Evolutionary conservation across 2,113 vertebrate genomes (phyloP).

Genomic region (Brienomyrus brachyistius): DNA sequence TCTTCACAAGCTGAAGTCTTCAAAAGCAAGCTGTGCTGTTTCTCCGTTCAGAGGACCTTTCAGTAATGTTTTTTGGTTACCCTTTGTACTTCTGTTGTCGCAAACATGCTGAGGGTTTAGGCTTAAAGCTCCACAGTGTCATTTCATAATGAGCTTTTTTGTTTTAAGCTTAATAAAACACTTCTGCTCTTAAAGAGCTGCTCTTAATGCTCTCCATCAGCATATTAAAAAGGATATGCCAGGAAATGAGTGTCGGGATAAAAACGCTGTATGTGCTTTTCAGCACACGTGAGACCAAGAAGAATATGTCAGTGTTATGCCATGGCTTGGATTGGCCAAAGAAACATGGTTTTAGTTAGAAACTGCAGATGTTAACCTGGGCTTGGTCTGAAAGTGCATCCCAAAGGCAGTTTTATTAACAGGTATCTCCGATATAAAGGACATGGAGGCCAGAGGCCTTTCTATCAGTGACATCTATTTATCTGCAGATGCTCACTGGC

Average conservation of each 20-base stretch:
- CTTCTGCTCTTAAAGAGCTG: background rate
- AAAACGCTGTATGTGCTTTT: background rate
- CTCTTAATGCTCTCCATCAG: background rate
- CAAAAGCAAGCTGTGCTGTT: background rate
- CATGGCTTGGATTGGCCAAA: background rate
- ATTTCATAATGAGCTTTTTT: background rate
- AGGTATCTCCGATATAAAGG: background rate
- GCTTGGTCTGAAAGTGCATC: background rate
- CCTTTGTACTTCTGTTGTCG: background rate
- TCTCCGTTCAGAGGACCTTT: background rate
- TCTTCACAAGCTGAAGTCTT: background rate
- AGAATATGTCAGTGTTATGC: background rate
- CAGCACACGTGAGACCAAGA: background rate
- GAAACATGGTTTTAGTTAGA: background rate
- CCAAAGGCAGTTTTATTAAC: background rate
- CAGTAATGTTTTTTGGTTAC: background rate
- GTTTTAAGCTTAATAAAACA: background rate
- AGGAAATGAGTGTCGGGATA: background rate
- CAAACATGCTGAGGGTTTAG: background rate
- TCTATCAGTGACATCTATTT: background rate
- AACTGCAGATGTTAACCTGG: background rate
- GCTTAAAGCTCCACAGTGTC: background rate
- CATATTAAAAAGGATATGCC: background rate
- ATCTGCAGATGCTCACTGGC: no score
- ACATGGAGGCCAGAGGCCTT: background rate